Base-by-base conservation (phyloP, 2,113 vertebrate species). In the Pelusios castaneus region DNA sequence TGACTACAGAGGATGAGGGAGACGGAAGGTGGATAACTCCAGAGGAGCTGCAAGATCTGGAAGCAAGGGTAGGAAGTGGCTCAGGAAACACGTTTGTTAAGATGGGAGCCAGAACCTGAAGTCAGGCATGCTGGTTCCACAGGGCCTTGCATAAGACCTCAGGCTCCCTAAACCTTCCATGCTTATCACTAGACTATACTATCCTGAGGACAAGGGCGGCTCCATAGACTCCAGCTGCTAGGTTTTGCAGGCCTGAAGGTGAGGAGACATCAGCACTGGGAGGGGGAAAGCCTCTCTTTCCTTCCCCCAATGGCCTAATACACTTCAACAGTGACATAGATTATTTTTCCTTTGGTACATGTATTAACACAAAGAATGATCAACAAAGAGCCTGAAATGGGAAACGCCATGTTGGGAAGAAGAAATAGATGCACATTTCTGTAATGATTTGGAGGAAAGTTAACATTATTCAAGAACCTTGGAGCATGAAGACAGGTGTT, bases 391-490 rank as follows among this genome's bases (percentile, higher is more conserved):
- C n/a, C 52, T 54, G 43, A 19, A 55, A 4, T 85, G 43, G 41
- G 24, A 43, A 8, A 49, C 17, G 0, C 0, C 2, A 34, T 52
- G 31, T 80, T 75, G 47, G 19, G 55, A 90, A 95, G 70, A 7
- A 88, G 84, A 82, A 43, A 22, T 16, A 58, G 29, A 78, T n/a
- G 2, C 31, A 5, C 58, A 84, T 56, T 41, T 31, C 29, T 88
- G 29, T 95, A 95, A 90, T 67, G 67, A 85, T 21, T 77, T 83
- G 75, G 54, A 97, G 94, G 29, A 60, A 93, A 73, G 56, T 92
- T 88, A 78, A 82, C 52, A n/a, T 41, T 79, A 41, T 2, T 85
- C 73, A 89, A 90, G 60, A 95, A 90, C 87, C 24, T 19, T 47
- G 14, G 82, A 78, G 77, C 77, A 21, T 84, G 31, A 95, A 94